A percentile compares a stretch with the other conserved stretches of the same genome.
These are phyloP conservation scores for Sigmodon hispidus DNA, from an alignment of 2,113 vertebrate species.

Conservation along the genomic window DNA sequence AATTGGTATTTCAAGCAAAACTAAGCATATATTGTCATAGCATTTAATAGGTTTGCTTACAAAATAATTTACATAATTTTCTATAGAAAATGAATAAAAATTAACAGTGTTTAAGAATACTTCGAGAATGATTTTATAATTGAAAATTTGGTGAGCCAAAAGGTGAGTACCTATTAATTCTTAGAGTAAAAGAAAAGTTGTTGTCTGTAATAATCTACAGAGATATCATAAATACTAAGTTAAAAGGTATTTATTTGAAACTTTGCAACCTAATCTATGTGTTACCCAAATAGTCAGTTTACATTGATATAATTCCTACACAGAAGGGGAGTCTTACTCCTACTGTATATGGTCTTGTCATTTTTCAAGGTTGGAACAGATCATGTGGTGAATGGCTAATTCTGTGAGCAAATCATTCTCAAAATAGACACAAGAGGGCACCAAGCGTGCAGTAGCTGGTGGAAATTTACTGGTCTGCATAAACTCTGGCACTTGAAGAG, in stretches of 20 bases:
- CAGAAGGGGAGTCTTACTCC: background rate
- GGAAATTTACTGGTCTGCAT: constrained; percentile 55
- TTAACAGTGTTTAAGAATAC: background rate
- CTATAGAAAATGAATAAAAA: background rate
- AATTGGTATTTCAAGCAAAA: background rate
- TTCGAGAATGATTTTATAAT: background rate
- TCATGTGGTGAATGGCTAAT: background rate
- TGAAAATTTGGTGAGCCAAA: background rate
- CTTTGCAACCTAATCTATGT: background rate
- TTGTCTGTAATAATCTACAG: background rate
- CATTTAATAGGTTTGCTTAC: background rate
- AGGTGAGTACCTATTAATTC: background rate
- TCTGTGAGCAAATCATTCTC: background rate
- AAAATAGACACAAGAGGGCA: constrained; percentile 73
- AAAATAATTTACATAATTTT: constrained; percentile 31
- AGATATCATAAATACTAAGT: background rate
- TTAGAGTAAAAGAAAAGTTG: background rate
- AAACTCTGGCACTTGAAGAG: constrained; percentile 77
- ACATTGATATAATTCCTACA: background rate
- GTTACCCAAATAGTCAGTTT: background rate
- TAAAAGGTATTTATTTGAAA: background rate
- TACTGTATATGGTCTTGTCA: background rate
- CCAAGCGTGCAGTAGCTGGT: constrained; percentile 20
- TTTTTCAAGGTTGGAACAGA: background rate
- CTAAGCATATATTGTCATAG: background rate